Base-by-base conservation (phyloP, 2,888 invertebrate genomes). In the Cerceris rybyensis region DNA sequence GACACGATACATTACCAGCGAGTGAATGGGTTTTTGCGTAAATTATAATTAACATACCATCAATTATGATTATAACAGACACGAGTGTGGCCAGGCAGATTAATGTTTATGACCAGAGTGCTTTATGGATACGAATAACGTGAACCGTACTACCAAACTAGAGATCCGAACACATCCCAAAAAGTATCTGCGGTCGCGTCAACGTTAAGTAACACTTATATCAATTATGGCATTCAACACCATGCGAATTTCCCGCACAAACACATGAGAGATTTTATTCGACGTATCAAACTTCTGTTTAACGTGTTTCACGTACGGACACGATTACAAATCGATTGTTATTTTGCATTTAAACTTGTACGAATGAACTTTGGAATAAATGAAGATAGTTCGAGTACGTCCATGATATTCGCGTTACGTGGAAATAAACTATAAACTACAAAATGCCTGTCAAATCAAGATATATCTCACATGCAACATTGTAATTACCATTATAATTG, bases 41-140 rank as follows among this genome's bases (percentile, higher is more conserved):
- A 85, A 85, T 83, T 86, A 77, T 83, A 81, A 86, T 85, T 86
- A 85, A 81, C 86, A 85, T 85, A 83, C 78, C 74, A 86, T 85
- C 79, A 80, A 85, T 86, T 81, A 86, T 81, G 74, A 86, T 85
- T 81, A 79, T 67, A 60, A 74, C 61, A 69, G 79, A 80, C 85
- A 59, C 64, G 83, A 76, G 75, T 67, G 75, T 69, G 70, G 41
- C 66, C 66, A 64, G 58, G 61, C 59, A 79, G 81, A 85, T 85
- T 85, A 85, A 85, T 85, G 83, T 85, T 85, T 85, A 85, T 68
- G 86, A 67, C 55, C 67, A 28, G 61, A 58, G 70, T 70, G 78
- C 70, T 84, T 84, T 82, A 78, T 74, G 85, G 78, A 66, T 74
- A 74, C 43, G 76, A 71, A 70, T 77, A 82, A 80, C 75, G 82